Percentiles rank a stretch among this genome's conserved stretches.
Conservation (phyloP, 2,113 vertebrate genomes). For the Eptatretus burgeri region DNA sequence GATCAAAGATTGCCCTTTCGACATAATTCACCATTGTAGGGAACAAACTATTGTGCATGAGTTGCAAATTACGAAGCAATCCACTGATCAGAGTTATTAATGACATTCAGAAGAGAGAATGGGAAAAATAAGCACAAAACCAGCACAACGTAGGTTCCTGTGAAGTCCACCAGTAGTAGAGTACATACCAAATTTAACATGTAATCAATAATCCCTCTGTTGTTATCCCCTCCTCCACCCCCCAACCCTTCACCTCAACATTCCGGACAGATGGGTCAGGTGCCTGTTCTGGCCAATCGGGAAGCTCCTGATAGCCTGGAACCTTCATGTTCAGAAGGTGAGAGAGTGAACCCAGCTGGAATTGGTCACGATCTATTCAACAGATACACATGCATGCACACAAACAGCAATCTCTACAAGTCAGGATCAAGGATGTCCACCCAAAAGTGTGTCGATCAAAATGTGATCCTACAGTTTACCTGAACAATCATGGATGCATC, state of each 20-base stretch:
- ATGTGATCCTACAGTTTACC: too few species aligned
- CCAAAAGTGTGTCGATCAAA: too few species aligned
- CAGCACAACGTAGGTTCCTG: neutral
- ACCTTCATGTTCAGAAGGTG: conserved; percentile 82
- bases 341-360: conserved; percentile 77
- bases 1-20: too few species aligned
- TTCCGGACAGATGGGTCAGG: conserved; percentile 93
- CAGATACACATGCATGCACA: conserved; percentile 10
- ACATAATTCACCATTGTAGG: too few species aligned
- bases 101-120: neutral
- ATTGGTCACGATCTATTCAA: conserved; percentile 66
- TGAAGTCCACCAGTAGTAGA: neutral
- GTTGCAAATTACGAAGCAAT: too few species aligned
- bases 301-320: conserved; percentile 82
- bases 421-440: too few species aligned
- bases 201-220: neutral
- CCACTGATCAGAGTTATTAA: neutral
- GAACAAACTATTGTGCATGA: too few species aligned
- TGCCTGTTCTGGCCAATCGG: conserved; percentile 65
- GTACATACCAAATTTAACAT: neutral
- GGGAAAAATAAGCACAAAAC: neutral
- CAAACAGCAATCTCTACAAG: conserved; percentile 8
- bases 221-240: neutral
- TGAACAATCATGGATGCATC: too few species aligned
- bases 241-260: conserved; percentile 46